phyloP scores from a whole-genome alignment of 2,888 invertebrate species.

The Gari tellinella region DNA sequence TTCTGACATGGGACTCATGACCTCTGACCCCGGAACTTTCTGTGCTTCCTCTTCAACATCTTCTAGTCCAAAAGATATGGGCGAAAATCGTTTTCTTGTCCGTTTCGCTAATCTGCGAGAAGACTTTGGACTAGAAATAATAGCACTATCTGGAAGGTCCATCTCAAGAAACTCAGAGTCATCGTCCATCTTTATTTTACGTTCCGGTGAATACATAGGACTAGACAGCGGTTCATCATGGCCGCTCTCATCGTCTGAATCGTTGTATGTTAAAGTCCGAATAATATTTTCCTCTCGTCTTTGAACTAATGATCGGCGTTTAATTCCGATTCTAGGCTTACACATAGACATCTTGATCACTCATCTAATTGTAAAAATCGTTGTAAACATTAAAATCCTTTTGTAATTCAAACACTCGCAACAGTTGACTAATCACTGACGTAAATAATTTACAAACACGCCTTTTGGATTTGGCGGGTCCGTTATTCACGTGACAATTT shows the following conservation, averaged over 20 bases:
- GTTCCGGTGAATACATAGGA: constrained; percentile 62
- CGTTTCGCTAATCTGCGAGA: constrained; percentile 55
- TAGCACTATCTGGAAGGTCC: constrained; percentile 69
- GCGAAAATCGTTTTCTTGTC: constrained; percentile 57
- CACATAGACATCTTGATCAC: constrained; percentile 62
- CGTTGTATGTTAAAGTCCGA: constrained; percentile 67
- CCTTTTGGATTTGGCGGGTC: constrained; percentile 79
- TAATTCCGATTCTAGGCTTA: constrained; percentile 61
- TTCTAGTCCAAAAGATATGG: constrained; percentile 62
- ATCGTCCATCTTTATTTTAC: constrained; percentile 47
- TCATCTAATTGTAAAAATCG: neutral
- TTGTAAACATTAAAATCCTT: constrained; percentile 14
- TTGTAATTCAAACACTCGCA: constrained; percentile 29
- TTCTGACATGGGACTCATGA: constrained; percentile 39
- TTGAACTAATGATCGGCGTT: constrained; percentile 61
- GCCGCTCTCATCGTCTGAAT: constrained; percentile 71
- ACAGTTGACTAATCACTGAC: constrained; percentile 36
- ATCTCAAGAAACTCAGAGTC: constrained; percentile 70
- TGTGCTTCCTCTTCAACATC: constrained; percentile 64
- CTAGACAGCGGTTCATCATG: constrained; percentile 62
- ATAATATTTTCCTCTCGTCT: constrained; percentile 63
- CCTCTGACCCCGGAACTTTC: constrained; percentile 55
- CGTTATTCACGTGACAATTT: constrained; percentile 73
- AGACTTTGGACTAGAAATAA: constrained; percentile 67
- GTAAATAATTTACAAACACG: constrained; percentile 52